A percentile compares a stretch with the other conserved stretches of the same genome.
These are phyloP conservation scores for Tenthredo mesomela DNA, from an alignment of 2,888 invertebrate genomes.

Conservation along the genomic window DNA sequence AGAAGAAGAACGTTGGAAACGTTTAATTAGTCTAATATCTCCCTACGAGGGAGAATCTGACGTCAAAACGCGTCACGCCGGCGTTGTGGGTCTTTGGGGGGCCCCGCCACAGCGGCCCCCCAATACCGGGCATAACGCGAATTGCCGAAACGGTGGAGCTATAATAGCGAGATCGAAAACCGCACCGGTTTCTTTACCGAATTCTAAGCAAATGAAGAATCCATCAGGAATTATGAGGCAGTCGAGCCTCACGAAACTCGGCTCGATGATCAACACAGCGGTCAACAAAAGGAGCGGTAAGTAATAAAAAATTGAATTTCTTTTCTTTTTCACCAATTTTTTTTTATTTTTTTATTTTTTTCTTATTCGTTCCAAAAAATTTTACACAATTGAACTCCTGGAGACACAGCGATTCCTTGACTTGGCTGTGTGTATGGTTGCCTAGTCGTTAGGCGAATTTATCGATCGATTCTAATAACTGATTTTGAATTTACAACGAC, in stretches of 20 bases:
- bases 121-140: constrained; percentile 69
- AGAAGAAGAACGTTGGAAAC: background rate
- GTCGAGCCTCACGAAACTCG: constrained; percentile 83
- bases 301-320: constrained; percentile 56
- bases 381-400: background rate
- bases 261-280: constrained; percentile 82
- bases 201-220: constrained; percentile 76
- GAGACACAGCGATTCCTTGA: background rate
- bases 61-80: constrained; percentile 76
- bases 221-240: constrained; percentile 81
- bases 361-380: background rate
- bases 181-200: constrained; percentile 64
- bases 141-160: constrained; percentile 69
- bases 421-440: background rate
- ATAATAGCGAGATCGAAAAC: constrained; percentile 69
- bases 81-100: constrained; percentile 77
- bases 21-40: background rate
- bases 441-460: background rate
- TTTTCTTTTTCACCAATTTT: background rate
- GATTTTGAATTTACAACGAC: background rate
- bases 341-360: no score
- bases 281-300: constrained; percentile 79
- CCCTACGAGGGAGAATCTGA: constrained; percentile 21
- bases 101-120: constrained; percentile 77
- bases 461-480: background rate